Base-by-base conservation (phyloP, 2,113 vertebrate genomes). In the Artemisiospiza belli region DNA sequence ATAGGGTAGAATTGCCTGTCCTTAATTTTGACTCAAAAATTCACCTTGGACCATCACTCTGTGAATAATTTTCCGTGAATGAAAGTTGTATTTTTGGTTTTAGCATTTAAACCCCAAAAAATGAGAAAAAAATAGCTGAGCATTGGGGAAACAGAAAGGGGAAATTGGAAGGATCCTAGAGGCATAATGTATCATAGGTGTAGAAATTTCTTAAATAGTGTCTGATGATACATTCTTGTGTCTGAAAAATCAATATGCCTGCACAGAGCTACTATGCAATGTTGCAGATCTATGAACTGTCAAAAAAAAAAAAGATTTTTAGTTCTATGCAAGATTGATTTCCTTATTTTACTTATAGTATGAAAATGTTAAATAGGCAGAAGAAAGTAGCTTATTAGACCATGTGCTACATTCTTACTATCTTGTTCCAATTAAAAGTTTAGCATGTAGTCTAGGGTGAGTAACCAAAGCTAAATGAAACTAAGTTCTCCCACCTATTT, bases 121-220 rank as follows among this genome's bases (percentile, higher is more conserved):
- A 30, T 0, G 1, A 1, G 15, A 54, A 59, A 74, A 43, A 43
- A 44, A 35, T 2, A 47, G 4, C 16, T 21, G 6, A 62, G 3
- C 24, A 25, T 4, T 84, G 24, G 4, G n/a, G 21, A 59, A 95
- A 63, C 8, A 61, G 25, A 15, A 67, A 51, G 43, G 70, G 4
- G 30, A 63, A 57, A 35, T 55, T 31, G 37, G 15, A 90, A 91
- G n/a, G 28, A 21, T 84, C 33, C 14, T 77, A 43, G 4, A 63
- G 10, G 5, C 20, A 21, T 87, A 5, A 83, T 61, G 12, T 69
- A 18, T 30, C 17, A 41, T 23, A 64, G 10, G 14, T 90, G 31
- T 67, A 66, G 57, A 62, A 72, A 47, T 64, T 55, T 20, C 30
- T 78, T 67, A 19, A 57, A 33, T 61, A 89, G 15, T 11, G 28